Percentiles rank a stretch among this genome's conserved stretches.
phyloP scores from a whole-genome alignment of 2,113 vertebrate species.

The Scomber japonicus region DNA sequence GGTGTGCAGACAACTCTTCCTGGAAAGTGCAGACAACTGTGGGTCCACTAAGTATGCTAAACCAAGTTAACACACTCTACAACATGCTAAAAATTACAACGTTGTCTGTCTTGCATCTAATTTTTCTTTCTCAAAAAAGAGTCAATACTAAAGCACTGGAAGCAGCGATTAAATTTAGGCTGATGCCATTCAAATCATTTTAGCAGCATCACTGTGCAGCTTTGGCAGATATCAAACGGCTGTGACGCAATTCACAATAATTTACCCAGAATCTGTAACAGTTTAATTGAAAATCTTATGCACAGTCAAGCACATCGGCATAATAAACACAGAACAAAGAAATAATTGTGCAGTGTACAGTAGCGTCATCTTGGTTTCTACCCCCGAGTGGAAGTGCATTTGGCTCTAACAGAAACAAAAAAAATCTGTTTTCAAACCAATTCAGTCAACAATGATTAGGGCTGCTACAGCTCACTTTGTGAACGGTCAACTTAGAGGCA shows the following conservation, averaged over 20 bases:
- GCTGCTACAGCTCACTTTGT: slow-evolving; percentile 3
- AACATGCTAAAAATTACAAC: background rate
- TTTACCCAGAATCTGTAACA: slow-evolving; percentile 14
- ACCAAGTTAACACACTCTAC: background rate
- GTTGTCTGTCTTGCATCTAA: background rate
- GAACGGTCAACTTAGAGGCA: slow-evolving; percentile 25
- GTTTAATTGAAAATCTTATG: slow-evolving; percentile 30
- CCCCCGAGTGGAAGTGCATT: background rate
- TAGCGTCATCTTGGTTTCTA: slow-evolving; percentile 52
- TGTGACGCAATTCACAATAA: slow-evolving; percentile 27
- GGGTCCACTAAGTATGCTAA: slow-evolving; percentile 7
- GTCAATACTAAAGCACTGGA: background rate
- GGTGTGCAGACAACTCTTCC: slow-evolving; percentile 58
- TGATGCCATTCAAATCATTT: slow-evolving; percentile 11
- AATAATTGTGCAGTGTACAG: slow-evolving; percentile 7
- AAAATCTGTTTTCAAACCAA: slow-evolving; percentile 5
- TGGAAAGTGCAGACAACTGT: slow-evolving; percentile 36
- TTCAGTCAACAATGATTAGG: background rate
- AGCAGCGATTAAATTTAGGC: slow-evolving; percentile 6
- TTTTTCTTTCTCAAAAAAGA: background rate
- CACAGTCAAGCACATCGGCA: slow-evolving; percentile 34
- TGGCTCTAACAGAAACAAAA: slow-evolving; percentile 36
- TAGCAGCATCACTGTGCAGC: background rate
- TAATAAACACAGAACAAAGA: slow-evolving; percentile 35
- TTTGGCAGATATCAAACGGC: background rate